These are phyloP conservation scores for Phylloscopus whistleri DNA, from an alignment of 2,113 vertebrate species.

Conservation along the genomic window DNA sequence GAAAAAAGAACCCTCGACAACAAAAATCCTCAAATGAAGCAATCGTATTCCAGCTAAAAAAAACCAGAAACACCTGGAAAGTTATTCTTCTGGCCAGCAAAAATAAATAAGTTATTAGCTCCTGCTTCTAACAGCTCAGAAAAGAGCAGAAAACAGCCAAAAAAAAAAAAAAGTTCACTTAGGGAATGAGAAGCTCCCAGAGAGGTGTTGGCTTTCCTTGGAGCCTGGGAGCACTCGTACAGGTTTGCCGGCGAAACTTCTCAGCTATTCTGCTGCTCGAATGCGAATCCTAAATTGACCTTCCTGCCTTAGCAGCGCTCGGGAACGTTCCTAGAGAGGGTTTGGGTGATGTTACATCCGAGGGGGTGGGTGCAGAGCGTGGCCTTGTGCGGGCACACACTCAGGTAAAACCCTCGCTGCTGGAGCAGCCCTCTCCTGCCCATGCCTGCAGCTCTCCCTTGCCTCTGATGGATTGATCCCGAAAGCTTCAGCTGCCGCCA, in stretches of 20 bases:
- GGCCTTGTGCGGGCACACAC: accelerated
- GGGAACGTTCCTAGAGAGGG: background rate
- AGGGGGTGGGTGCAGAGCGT: accelerated
- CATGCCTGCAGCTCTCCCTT: background rate
- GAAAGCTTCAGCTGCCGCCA: background rate
- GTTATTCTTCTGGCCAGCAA: constrained; percentile 60
- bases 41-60: constrained; percentile 47
- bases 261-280: background rate
- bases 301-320: background rate
- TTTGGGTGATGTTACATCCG: accelerated
- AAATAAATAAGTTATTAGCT: constrained; percentile 58
- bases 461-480: background rate
- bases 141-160: background rate
- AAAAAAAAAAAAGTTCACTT: constrained; percentile 7
- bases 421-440: background rate
- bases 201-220: constrained; percentile 10
- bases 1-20: constrained; percentile 21
- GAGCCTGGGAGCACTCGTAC: background rate
- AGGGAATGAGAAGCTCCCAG: background rate
- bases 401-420: background rate
- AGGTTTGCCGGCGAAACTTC: constrained; percentile 16
- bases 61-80: constrained; percentile 72
- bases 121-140: background rate
- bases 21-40: constrained; percentile 61
- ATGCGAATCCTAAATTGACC: constrained; percentile 40